Base-by-base conservation (phyloP, 1,140 invertebrate species). In the Tenebrio molitor region DNA sequence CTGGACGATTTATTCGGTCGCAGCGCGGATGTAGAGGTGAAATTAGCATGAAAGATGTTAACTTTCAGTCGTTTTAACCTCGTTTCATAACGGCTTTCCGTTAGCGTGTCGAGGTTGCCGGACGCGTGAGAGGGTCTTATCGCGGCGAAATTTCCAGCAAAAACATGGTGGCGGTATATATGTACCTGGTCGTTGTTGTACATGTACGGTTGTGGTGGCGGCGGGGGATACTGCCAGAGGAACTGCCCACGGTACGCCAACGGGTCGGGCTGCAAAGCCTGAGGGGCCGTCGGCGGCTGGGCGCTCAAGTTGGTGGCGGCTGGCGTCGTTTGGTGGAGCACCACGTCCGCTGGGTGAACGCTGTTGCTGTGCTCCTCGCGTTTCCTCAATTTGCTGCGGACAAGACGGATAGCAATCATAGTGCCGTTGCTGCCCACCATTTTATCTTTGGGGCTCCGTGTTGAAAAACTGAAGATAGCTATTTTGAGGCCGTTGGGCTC, bases 381-480 rank as follows among this genome's bases (percentile, higher is more conserved):
- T 85, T 94, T 93, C 78, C 91, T 88, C 84, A 94, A 88, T 86
- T 93, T 94, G 85, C 92, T 94, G 88, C 92, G 91, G 85, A 94
- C 92, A 89, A 94, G 91, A 85, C 92, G 92, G 81, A 94, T 91
- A 79, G 92, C 91, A 84, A 92, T 90, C 88, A 93, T 89, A 81
- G 91, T 93, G 82, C 91, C 91, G 86, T 92, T 92, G 84, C 88
- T 91, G 83, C 91, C 91, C 80, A 93, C 91, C 91, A 93, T 92
- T 84, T 81, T 85, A 82, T 75, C 81, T 83, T 75, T 74, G 44
- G 78, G 74, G 77, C 78, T 76, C 74, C 75, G 75, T 74, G 73
- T 76, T 68, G 78, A 77, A 74, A 80, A 79, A 75, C 74, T 76
- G 62, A 82, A 82, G 76, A 82, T 82, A 78, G 81, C 81, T 73